Evolutionary conservation across 2,797 vertebrate genomes (phyloP).

Genomic region (Allobates femoralis): DNA sequence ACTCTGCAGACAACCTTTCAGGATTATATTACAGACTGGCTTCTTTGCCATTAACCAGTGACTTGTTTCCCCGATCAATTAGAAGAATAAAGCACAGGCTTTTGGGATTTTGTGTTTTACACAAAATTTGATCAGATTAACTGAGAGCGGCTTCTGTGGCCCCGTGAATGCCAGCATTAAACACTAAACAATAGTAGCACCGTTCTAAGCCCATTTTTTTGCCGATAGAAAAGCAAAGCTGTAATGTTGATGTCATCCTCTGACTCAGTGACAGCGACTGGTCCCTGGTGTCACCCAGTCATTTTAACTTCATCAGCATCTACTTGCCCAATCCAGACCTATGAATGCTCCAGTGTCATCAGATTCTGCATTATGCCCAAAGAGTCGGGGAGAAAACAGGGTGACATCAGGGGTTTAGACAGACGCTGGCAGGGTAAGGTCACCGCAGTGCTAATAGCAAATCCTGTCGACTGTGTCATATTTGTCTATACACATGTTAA

Average conservation of each 20-base stretch:
- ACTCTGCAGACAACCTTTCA: not conserved
- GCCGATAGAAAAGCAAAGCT: conserved; percentile 71
- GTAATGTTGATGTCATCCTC: conserved; percentile 78
- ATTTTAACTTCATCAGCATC: conserved; percentile 66
- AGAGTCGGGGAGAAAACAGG: conserved; percentile 55
- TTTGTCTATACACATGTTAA: not conserved
- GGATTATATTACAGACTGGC: not conserved
- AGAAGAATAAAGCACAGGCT: conserved; percentile 61
- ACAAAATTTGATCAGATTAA: conserved; percentile 80
- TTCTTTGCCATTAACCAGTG: not conserved
- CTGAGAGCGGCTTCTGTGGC: conserved; percentile 72
- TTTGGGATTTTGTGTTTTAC: conserved; percentile 67
- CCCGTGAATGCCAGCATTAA: conserved; percentile 80
- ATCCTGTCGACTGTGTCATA: not conserved
- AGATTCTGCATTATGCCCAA: conserved; percentile 64
- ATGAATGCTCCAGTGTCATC: conserved; percentile 64
- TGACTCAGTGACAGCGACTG: conserved; percentile 77
- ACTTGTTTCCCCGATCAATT: conserved; percentile 23
- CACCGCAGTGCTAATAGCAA: conserved; percentile 44
- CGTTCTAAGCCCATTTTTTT: conserved; percentile 72
- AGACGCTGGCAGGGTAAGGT: conserved; percentile 59
- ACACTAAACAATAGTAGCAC: conserved; percentile 75
- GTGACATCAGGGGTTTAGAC: conserved; percentile 68
- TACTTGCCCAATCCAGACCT: conserved; percentile 68
- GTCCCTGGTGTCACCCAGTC: conserved; percentile 71